Evolutionary conservation across 2,888 invertebrate genomes (phyloP).

Genomic region (Drosophila prostipennis): DNA sequence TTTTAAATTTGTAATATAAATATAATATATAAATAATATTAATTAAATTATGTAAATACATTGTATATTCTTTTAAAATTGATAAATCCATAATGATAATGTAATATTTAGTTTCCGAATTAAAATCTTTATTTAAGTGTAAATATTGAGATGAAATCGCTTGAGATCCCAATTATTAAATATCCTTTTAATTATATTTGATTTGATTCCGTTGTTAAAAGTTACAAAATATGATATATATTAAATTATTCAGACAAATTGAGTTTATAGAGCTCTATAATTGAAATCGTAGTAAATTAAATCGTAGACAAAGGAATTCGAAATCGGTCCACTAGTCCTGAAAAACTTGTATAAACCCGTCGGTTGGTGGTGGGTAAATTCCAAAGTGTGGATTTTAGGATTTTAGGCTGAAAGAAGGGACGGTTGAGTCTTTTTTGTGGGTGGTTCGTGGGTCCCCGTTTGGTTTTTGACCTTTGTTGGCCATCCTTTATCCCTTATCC

Average conservation of each 20-base stretch:
- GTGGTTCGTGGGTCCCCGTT: slow-evolving; percentile 23
- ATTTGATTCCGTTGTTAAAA: neutral
- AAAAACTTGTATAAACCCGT: slow-evolving; percentile 9
- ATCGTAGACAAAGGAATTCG: slow-evolving; percentile 16
- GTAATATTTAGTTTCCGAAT: too few species aligned
- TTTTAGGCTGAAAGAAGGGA: neutral
- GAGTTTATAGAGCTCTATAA: neutral
- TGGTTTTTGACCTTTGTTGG: slow-evolving; percentile 40
- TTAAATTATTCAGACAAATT: too few species aligned
- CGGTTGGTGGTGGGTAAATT: neutral
- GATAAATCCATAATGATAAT: too few species aligned
- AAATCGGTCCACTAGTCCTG: neutral
- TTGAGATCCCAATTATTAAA: too few species aligned
- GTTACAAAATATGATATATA: too few species aligned
- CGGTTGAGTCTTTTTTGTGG: neutral
- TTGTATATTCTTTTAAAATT: too few species aligned
- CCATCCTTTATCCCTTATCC: slow-evolving; percentile 17
- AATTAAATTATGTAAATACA: too few species aligned
- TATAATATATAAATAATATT: too few species aligned
- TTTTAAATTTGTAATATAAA: too few species aligned
- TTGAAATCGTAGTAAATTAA: slow-evolving; percentile 20
- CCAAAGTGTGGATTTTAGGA: neutral
- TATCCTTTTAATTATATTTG: too few species aligned
- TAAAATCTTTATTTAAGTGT: too few species aligned
- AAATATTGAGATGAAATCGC: too few species aligned